Conservation (phyloP, 1,140 invertebrate species). For the Brachionus asplanchnoidis region DNA sequence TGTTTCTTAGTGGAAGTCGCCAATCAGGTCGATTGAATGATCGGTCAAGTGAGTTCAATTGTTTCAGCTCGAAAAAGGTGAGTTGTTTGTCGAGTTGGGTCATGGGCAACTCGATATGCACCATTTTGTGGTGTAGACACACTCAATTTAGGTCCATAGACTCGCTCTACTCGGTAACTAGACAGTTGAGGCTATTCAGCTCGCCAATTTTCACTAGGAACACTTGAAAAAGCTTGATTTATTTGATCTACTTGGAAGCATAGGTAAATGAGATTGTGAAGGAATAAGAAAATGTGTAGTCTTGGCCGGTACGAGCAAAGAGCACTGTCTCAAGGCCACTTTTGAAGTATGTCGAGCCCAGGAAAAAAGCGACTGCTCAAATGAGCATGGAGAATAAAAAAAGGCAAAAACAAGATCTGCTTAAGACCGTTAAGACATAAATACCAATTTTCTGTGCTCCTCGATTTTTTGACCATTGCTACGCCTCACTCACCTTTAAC, state of each 20-base stretch:
- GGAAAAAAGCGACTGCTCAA: conserved; percentile 1
- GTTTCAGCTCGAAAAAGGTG: not conserved
- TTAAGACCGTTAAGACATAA: not conserved
- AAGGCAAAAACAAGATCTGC: conserved; percentile 2
- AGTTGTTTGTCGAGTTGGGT: not conserved
- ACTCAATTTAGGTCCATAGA: not conserved
- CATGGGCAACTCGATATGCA: not conserved
- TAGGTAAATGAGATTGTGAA: not conserved
- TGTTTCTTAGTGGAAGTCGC: not conserved
- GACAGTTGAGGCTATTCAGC: conserved; percentile 9
- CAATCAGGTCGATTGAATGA: not conserved
- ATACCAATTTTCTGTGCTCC: too few species aligned
- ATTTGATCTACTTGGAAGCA: not conserved
- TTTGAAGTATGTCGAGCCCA: not conserved
- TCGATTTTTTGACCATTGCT: conserved; percentile 3
- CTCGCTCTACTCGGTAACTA: not conserved
- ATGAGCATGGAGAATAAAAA: not conserved
- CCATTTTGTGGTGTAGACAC: not conserved
- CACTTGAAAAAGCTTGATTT: not conserved
- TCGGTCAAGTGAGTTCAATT: not conserved
- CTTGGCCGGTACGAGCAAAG: not conserved
- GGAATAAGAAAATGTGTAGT: not conserved
- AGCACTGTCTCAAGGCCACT: not conserved
- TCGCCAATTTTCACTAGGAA: not conserved
- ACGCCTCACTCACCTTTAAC: not conserved